Conservation (phyloP, 2,888 invertebrate species). For the Hirtodrosophila confusa region DNA sequence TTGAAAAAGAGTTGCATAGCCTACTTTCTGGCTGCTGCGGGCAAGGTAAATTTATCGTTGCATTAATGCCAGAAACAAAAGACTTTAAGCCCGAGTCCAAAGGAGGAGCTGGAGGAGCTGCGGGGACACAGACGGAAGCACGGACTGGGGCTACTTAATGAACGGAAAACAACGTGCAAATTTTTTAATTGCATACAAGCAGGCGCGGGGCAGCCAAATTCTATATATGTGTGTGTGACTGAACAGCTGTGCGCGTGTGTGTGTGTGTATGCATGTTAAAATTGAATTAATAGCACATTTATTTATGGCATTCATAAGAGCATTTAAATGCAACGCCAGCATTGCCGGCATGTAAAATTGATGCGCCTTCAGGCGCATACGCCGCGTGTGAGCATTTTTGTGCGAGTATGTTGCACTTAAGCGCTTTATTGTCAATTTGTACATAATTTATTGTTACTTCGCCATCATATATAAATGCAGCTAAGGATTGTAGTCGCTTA, state of each 20-base stretch:
- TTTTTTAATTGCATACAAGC: constrained; percentile 39
- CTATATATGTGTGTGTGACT: neutral
- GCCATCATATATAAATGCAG: no score
- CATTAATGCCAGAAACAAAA: constrained; percentile 30
- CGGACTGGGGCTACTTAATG: constrained; percentile 35
- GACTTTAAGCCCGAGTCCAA: neutral
- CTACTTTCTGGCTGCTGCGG: constrained; percentile 13
- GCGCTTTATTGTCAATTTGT: constrained; percentile 14
- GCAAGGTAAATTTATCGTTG: constrained; percentile 32
- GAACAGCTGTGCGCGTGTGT: no score
- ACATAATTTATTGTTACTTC: no score
- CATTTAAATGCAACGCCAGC: constrained; percentile 32
- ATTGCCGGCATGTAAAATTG: neutral
- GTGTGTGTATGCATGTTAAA: constrained; percentile 8
- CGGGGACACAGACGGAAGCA: neutral
- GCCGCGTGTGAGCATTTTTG: neutral
- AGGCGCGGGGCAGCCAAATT: neutral
- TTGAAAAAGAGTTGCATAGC: constrained; percentile 20
- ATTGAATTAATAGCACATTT: constrained; percentile 54
- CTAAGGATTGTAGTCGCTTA: no score
- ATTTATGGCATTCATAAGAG: constrained; percentile 32
- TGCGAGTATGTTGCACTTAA: neutral
- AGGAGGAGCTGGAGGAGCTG: neutral
- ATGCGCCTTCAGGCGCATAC: constrained; percentile 7
- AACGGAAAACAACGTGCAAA: constrained; percentile 41